A percentile compares a stretch with the other conserved stretches of the same genome.
These are phyloP conservation scores for Drosophila flavopinicola DNA, from an alignment of 2,888 invertebrate species.

Conservation along the genomic window DNA sequence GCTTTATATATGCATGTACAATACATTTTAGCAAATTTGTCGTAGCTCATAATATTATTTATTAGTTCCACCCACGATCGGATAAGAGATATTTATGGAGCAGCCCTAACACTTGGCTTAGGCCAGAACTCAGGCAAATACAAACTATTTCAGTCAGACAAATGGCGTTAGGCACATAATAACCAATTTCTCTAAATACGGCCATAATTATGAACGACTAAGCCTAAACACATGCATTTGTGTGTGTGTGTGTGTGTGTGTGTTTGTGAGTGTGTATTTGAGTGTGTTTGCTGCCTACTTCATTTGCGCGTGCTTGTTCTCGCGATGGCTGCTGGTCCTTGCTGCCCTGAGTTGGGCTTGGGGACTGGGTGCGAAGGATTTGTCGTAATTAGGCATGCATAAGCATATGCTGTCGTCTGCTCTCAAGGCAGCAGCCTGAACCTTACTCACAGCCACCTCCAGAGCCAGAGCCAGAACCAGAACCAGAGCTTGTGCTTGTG, in stretches of 20 bases:
- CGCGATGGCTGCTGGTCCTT: constrained; percentile 23
- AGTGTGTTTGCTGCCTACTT: constrained; percentile 43
- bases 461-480: constrained; percentile 2
- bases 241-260: background rate
- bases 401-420: constrained; percentile 79
- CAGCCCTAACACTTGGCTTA: constrained; percentile 20
- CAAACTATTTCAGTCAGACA: constrained; percentile 77
- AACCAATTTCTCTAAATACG: constrained; percentile 80
- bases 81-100: background rate
- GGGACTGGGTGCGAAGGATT: constrained; percentile 63
- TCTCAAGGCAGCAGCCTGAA: constrained; percentile 59
- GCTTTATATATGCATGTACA: too few species aligned
- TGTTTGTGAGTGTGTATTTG: constrained; percentile 20
- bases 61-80: background rate
- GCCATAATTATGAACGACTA: constrained; percentile 76
- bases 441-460: constrained; percentile 17
- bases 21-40: too few species aligned
- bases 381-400: constrained; percentile 80
- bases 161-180: constrained; percentile 81
- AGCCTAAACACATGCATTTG: constrained; percentile 11
- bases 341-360: background rate
- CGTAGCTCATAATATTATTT: too few species aligned
- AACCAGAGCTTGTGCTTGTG: constrained; percentile 6
- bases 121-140: constrained; percentile 30
- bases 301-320: constrained; percentile 71